Evolutionary conservation across 2,797 vertebrate species (phyloP).

Genomic region (Notolepis coatsorum): DNA sequence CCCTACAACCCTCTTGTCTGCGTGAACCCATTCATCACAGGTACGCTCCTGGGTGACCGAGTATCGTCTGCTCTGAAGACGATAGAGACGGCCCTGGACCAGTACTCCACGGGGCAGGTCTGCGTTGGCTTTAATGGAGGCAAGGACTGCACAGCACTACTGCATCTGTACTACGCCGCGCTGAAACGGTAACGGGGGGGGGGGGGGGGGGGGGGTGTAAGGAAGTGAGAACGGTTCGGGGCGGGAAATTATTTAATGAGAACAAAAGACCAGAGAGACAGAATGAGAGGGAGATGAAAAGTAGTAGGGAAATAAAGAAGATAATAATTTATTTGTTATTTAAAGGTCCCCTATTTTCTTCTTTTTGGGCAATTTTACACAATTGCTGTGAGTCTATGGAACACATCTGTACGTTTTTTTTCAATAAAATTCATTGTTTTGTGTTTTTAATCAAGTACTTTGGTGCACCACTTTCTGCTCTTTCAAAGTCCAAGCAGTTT

Average conservation of each 20-base stretch:
- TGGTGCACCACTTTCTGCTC: no score
- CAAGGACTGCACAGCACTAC: conserved; percentile 95
- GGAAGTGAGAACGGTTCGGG: conserved; percentile 6
- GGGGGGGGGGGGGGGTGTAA: background rate
- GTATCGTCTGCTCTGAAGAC: conserved; percentile 86
- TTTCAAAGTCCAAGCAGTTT: no score
- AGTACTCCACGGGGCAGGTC: conserved; percentile 82
- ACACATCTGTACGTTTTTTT: no score
- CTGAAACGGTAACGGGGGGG: conserved; percentile 84
- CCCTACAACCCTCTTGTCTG: conserved; percentile 8
- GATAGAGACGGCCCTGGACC: conserved; percentile 87
- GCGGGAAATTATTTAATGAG: conserved; percentile 22
- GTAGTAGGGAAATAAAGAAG: conserved; percentile 12
- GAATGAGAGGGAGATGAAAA: conserved; percentile 22
- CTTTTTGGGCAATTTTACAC: no score
- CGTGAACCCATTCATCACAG: conserved; percentile 68
- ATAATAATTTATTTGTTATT: conserved; percentile 18
- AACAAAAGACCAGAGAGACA: conserved; percentile 31
- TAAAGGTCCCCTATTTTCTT: conserved; percentile 19
- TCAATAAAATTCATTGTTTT: no score
- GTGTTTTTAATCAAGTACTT: no score
- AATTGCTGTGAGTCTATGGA: no score
- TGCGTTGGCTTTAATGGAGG: conserved; percentile 97
- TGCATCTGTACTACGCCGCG: conserved; percentile 92
- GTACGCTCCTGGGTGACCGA: conserved; percentile 85